These are phyloP conservation scores for Caerostris darwini DNA, from an alignment of 1,140 invertebrate genomes.

Conservation along the genomic window DNA sequence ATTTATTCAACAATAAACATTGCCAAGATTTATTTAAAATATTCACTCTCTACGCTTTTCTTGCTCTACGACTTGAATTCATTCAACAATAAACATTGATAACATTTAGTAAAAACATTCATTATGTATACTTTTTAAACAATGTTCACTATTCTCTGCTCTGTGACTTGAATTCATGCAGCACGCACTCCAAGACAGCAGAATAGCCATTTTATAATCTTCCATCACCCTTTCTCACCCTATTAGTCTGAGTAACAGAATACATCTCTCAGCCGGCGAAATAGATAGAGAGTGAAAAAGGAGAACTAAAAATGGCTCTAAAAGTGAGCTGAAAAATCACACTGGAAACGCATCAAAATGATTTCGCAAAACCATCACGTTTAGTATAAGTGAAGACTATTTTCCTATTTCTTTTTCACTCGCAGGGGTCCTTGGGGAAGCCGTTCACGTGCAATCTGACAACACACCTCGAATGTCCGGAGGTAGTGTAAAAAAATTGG, in stretches of 20 bases:
- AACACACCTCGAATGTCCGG: slow-evolving; percentile 46
- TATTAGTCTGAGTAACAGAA: slow-evolving; percentile 29
- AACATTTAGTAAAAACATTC: too few relatives aligned
- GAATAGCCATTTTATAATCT: not conserved
- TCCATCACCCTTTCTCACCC: not conserved
- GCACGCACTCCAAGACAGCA: not conserved
- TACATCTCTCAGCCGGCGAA: not conserved
- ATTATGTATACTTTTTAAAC: too few relatives aligned
- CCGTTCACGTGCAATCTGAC: slow-evolving; percentile 49
- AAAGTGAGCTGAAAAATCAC: slow-evolving; percentile 29
- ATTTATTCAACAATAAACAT: too few relatives aligned
- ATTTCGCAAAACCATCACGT: slow-evolving; percentile 44
- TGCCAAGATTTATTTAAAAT: too few relatives aligned
- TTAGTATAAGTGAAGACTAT: slow-evolving; percentile 51
- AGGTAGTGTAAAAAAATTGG: not conserved
- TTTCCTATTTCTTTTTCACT: not conserved
- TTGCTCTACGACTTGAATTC: too few relatives aligned
- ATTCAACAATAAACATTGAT: too few relatives aligned
- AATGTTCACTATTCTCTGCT: too few relatives aligned
- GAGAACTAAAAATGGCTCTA: not conserved
- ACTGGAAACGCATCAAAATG: not conserved
- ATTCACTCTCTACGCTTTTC: too few relatives aligned
- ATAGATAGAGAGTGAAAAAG: slow-evolving; percentile 4
- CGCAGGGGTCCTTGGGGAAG: not conserved
- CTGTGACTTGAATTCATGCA: too few relatives aligned